These are phyloP conservation scores for Heliconius erato DNA, from an alignment of 2,888 invertebrate species.

Conservation along the genomic window DNA sequence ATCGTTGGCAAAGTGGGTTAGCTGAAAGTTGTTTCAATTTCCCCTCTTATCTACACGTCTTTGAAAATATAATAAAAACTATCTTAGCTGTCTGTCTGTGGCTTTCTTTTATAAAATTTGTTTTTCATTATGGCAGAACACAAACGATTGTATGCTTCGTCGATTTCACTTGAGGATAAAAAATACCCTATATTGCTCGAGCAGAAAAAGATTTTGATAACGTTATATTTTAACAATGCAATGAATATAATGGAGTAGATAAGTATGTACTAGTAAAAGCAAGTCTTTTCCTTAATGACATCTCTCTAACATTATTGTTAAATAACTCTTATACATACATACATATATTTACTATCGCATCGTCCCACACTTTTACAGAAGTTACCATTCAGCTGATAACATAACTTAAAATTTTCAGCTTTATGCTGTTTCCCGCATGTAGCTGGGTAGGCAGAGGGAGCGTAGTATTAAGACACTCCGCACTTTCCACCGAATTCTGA, in stretches of 20 bases:
- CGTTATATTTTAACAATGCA: slow-evolving; percentile 7
- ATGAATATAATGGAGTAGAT: neutral
- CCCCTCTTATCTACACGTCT: neutral
- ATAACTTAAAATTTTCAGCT: neutral
- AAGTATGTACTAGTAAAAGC: neutral
- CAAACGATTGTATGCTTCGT: slow-evolving; percentile 20
- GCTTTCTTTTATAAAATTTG: neutral
- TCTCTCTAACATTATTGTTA: neutral
- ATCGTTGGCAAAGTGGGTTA: neutral
- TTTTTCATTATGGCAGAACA: neutral
- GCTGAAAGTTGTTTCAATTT: slow-evolving; percentile 13
- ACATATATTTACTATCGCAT: no score
- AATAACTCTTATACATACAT: neutral
- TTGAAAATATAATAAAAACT: neutral
- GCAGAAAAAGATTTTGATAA: neutral
- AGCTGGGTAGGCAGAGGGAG: no score
- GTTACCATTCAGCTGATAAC: neutral
- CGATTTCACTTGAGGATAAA: slow-evolving; percentile 5
- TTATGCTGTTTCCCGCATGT: no score
- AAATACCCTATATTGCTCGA: neutral
- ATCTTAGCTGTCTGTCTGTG: neutral
- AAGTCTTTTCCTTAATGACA: neutral
- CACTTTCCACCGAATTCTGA: no score
- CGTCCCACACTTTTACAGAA: neutral
- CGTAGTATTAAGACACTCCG: no score